These are phyloP conservation scores for Polylopha cassiicola DNA, from an alignment of 2,888 invertebrate species.

Conservation along the genomic window DNA sequence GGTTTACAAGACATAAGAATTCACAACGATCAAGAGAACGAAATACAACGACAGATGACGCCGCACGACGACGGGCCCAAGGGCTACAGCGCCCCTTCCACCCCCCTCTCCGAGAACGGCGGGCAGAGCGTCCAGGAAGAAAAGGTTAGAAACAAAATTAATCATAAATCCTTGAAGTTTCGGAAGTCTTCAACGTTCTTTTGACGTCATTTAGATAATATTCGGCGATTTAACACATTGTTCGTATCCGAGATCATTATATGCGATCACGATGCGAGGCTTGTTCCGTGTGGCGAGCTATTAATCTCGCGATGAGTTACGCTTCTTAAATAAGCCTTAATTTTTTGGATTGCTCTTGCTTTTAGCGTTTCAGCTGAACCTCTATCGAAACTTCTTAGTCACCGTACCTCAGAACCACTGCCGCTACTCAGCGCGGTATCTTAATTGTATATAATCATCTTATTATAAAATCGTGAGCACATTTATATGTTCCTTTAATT, in stretches of 20 bases:
- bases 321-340: conserved; percentile 27
- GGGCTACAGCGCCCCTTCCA: conserved; percentile 73
- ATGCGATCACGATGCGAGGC: conserved; percentile 53
- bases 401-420: conserved; percentile 5
- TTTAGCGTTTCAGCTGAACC: conserved; percentile 17
- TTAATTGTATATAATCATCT: conserved; percentile 20
- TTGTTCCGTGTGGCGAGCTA: conserved; percentile 60
- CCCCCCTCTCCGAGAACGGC: conserved; percentile 71
- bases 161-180: too few species aligned
- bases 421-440: conserved; percentile 10
- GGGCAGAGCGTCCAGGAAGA: conserved; percentile 69
- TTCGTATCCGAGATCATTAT: conserved; percentile 53
- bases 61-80: conserved; percentile 70
- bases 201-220: conserved; percentile 50
- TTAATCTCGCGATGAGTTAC: conserved; percentile 55
- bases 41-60: conserved; percentile 63
- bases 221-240: conserved; percentile 53
- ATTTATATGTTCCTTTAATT: too few species aligned
- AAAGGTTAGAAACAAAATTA: conserved; percentile 73
- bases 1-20: conserved; percentile 66
- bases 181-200: conserved; percentile 61
- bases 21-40: conserved; percentile 67
- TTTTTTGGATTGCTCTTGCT: conserved; percentile 23
- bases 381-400: conserved; percentile 12
- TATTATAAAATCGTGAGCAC: too few species aligned